These are phyloP conservation scores for Lepidothrix coronata DNA, from an alignment of 2,113 vertebrate genomes.

Conservation along the genomic window DNA sequence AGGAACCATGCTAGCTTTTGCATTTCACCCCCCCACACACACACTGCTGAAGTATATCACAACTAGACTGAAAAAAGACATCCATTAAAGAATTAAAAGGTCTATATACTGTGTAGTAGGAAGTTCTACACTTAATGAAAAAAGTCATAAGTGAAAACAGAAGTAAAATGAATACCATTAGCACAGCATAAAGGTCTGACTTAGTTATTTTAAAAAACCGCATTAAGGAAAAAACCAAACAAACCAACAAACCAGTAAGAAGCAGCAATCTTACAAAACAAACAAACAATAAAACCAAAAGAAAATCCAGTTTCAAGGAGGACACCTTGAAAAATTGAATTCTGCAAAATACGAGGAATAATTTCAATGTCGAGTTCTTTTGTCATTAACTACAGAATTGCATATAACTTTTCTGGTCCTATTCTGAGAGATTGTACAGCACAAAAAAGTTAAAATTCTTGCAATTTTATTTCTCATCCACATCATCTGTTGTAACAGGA, in stretches of 20 bases:
- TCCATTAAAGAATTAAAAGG: not conserved
- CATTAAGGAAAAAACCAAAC: not conserved
- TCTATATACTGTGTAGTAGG: not conserved
- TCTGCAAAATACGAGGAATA: not conserved
- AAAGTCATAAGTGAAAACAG: not conserved
- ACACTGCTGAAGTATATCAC: not conserved
- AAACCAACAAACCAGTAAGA: rapidly evolving
- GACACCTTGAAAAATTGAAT: not conserved
- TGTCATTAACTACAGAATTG: not conserved
- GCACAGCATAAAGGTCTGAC: not conserved
- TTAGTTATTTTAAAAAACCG: not conserved
- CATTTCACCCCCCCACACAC: rapidly evolving
- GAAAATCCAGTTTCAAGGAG: not conserved
- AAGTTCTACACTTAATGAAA: not conserved
- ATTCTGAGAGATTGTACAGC: not conserved
- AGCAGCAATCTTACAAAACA: not conserved
- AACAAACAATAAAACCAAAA: not conserved
- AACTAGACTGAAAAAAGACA: not conserved
- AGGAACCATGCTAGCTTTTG: not conserved
- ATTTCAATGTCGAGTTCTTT: not conserved
- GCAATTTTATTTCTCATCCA: not conserved
- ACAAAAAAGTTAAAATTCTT: not conserved
- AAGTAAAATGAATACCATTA: not conserved
- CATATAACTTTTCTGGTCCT: not conserved
- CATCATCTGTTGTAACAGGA: not conserved